Base-by-base conservation (phyloP, 2,797 vertebrate species). In the Enteromius treurensis region DNA sequence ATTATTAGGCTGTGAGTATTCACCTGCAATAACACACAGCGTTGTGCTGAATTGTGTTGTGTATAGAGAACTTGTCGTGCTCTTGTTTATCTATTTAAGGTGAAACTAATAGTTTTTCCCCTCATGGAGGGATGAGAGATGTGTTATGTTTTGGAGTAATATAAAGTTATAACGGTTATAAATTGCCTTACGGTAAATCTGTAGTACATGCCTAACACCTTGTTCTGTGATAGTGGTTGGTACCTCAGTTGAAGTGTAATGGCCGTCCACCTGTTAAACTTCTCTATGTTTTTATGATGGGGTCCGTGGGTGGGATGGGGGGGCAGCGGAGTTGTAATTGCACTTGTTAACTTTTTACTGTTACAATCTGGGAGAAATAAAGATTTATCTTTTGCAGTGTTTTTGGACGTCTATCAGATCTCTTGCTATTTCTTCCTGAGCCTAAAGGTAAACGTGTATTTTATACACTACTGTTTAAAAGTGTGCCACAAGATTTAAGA, bases 361-460 rank as follows among this genome's bases (percentile, higher is more conserved):
- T 88, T 85, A 83, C 78, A 84, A 82, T 75, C 83, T 81, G 83
- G 77, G 83, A 89, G 75, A 88, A 89, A 91, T 90, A 91, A 91
- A 91, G 80, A 86, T 89, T 58, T 90, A 91, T 90, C 86, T 91
- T 90, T 89, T 91, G 83, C 90, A 90, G 82, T 88, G 90, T 91
- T 88, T 86, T 87, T 79, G 51, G 85, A 80, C 37, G 68, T 55
- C n/a, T 55, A 60, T 55, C 26, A 13, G 49, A 67, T 14, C 29
- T 29, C 15, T 71, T 7, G 23, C 23, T 71, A 11, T 73, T 5
- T 53, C 10, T 13, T 55, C 11, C 29, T 37, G 19, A 55, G 4
- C 1, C 64, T 67, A 21, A 42, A 42, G 42, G 42, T 42, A 42
- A 42, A 42, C 9, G 4, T 8, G 14, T 51, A 21, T 21, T n/a